Conservation (phyloP, 2,888 invertebrate species). For the Serrognathus titanus region DNA sequence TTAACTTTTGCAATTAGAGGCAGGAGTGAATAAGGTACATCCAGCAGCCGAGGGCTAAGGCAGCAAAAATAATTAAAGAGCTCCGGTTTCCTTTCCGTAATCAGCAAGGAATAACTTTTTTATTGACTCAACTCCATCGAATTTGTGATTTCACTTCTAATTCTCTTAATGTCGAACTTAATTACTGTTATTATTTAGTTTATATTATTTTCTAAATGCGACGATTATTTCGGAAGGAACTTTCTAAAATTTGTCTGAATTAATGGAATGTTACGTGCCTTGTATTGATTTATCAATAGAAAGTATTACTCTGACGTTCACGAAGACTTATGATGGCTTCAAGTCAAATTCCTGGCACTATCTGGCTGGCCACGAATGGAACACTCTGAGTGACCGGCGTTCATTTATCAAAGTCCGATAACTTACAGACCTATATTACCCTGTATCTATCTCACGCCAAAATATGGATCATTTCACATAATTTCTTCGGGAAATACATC, state of each 20-base stretch:
- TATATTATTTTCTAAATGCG: no score
- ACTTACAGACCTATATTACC: conserved; percentile 5
- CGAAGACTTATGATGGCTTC: conserved; percentile 6
- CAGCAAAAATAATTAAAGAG: conserved; percentile 18
- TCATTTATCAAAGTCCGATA: conserved; percentile 10
- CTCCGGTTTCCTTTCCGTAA: conserved; percentile 12
- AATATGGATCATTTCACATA: conserved; percentile 1
- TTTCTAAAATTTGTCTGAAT: neutral
- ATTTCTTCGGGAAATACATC: no score
- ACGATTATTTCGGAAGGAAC: no score
- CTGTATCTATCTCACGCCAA: neutral
- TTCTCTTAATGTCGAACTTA: neutral
- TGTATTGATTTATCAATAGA: neutral
- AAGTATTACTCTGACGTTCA: conserved; percentile 4
- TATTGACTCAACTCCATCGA: conserved; percentile 14
- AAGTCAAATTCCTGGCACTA: conserved; percentile 12
- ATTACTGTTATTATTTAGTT: neutral
- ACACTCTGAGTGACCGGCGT: conserved; percentile 7
- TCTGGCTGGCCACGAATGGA: conserved; percentile 4
- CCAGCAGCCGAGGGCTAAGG: neutral
- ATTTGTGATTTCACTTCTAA: neutral
- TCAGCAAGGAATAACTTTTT: conserved; percentile 17
- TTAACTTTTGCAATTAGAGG: conserved; percentile 7
- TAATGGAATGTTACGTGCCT: neutral
- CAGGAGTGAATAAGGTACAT: neutral